These are phyloP conservation scores for Myotis findleyi DNA, from an alignment of 2,797 vertebrate genomes.

Conservation along the genomic window DNA sequence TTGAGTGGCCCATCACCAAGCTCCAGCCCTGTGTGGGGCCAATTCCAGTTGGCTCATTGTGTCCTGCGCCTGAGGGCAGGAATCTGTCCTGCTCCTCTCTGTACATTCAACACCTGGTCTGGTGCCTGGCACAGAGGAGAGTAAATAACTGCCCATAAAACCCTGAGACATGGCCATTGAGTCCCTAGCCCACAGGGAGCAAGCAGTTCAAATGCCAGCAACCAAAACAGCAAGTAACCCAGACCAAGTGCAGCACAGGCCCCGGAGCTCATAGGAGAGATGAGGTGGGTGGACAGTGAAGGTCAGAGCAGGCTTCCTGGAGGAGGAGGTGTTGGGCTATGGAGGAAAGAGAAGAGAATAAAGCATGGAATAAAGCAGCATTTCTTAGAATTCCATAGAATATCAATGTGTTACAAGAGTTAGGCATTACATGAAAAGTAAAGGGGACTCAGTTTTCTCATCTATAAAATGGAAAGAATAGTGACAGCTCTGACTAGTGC, in stretches of 20 bases:
- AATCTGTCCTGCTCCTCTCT: not conserved
- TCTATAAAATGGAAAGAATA: not conserved
- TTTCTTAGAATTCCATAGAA: not conserved
- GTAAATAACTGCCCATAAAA: not conserved
- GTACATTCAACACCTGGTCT: not conserved
- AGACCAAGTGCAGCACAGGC: not conserved
- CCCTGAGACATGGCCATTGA: not conserved
- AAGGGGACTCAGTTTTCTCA: not conserved
- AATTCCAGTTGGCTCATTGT: not conserved
- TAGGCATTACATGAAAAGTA: not conserved
- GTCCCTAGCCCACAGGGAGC: not conserved
- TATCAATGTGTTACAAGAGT: not conserved
- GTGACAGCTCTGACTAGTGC: not conserved
- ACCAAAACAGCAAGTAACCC: not conserved
- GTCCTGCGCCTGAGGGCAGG: not conserved
- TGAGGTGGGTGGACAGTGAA: not conserved
- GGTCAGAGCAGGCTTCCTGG: not conserved
- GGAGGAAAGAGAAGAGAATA: not conserved
- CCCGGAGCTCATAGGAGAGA: not conserved
- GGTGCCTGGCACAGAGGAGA: not conserved
- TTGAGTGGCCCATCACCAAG: fast-evolving
- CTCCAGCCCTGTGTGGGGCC: not conserved
- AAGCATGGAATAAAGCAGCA: not conserved
- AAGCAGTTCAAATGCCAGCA: not conserved
- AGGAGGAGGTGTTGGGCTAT: not conserved